These are phyloP conservation scores for Tetrapedia diversipes DNA, from an alignment of 2,888 invertebrate genomes.

Conservation along the genomic window DNA sequence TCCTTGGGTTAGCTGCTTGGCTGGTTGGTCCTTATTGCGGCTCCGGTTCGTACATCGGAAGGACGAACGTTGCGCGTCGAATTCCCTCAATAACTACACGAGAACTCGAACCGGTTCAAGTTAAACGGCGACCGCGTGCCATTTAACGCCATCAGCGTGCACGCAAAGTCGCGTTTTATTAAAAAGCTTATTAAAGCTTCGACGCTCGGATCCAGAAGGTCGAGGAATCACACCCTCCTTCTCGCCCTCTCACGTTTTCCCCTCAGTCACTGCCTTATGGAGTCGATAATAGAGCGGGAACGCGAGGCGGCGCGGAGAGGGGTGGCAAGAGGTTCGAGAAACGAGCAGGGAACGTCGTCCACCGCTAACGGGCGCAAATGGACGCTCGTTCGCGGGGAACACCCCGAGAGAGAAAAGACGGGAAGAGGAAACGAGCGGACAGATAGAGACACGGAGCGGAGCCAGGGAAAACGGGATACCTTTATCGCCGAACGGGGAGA, in stretches of 20 bases:
- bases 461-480: slow-evolving; percentile 32
- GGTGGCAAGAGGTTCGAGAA: slow-evolving; percentile 7
- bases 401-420: slow-evolving; percentile 42
- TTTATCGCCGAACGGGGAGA: slow-evolving; percentile 32
- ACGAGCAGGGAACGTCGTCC: slow-evolving; percentile 34
- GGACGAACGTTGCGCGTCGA: slow-evolving; percentile 31
- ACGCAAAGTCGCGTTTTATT: slow-evolving; percentile 8
- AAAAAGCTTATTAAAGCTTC: too few species aligned
- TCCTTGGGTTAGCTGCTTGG: slow-evolving; percentile 21
- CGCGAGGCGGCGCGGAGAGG: not conserved
- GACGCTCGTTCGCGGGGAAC: slow-evolving; percentile 58
- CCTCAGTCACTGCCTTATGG: not conserved
- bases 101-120: too few species aligned
- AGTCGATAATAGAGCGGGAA: slow-evolving; percentile 42
- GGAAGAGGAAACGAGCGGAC: slow-evolving; percentile 50
- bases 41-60: slow-evolving; percentile 41
- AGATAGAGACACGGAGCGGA: slow-evolving; percentile 28
- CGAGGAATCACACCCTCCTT: slow-evolving; percentile 34
- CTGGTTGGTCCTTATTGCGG: slow-evolving; percentile 45
- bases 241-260: not conserved
- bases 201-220: too few species aligned
- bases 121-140: slow-evolving; percentile 1
- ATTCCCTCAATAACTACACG: not conserved
- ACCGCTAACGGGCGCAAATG: slow-evolving; percentile 61
- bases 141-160: slow-evolving; percentile 28